Evolutionary conservation across 2,113 vertebrate species (phyloP).

Genomic region (Mus pahari): DNA sequence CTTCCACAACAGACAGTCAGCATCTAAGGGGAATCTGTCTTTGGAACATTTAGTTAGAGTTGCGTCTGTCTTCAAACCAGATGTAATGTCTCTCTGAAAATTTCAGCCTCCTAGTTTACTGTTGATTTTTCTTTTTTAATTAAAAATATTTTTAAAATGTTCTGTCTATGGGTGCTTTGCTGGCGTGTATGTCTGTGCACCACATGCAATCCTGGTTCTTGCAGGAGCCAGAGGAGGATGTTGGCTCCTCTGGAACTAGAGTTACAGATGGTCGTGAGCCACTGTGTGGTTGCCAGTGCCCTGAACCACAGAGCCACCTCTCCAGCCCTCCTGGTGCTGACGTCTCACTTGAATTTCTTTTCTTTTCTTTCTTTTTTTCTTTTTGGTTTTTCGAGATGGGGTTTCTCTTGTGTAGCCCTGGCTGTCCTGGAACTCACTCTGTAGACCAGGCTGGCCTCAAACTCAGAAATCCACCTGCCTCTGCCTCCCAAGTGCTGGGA

Average conservation of each 20-base stretch:
- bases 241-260: neutral
- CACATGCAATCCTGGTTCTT: neutral
- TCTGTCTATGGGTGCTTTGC: neutral
- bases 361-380: too few relatives aligned
- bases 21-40: conserved; percentile 15
- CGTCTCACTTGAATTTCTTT: conserved; percentile 54
- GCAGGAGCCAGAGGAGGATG: neutral
- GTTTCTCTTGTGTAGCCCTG: too few relatives aligned
- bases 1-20: neutral
- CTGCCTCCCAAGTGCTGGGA: too few relatives aligned
- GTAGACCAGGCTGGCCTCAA: too few relatives aligned
- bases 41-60: neutral
- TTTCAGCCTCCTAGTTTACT: conserved; percentile 1
- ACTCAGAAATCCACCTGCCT: too few relatives aligned
- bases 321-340: neutral
- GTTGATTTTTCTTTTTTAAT: neutral
- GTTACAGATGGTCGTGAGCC: neutral
- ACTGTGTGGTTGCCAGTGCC: neutral
- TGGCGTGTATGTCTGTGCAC: neutral
- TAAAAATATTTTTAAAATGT: neutral
- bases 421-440: too few relatives aligned
- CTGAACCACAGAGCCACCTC: neutral
- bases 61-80: neutral
- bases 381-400: too few relatives aligned
- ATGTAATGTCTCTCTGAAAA: neutral